Percentiles rank a stretch among this genome's conserved stretches.
Conservation (phyloP, 2,888 invertebrate genomes). For the Andrena hattorfiana region DNA sequence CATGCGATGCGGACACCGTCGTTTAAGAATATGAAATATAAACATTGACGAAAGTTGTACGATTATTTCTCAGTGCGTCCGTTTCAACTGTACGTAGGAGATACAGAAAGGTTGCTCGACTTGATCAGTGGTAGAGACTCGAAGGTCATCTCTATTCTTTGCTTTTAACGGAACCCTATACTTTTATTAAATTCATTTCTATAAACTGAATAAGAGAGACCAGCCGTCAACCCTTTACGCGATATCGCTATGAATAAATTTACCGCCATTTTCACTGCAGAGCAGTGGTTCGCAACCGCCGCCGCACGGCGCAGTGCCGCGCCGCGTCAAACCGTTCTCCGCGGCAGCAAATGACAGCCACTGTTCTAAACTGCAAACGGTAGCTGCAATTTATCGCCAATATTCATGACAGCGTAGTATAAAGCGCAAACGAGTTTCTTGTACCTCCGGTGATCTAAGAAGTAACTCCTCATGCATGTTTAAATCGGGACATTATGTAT, state of each 20-base stretch:
- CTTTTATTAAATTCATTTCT: slow-evolving; percentile 7
- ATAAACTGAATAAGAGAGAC: slow-evolving; percentile 1
- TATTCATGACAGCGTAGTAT: not conserved
- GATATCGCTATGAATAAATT: slow-evolving; percentile 15
- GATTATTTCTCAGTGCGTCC: slow-evolving; percentile 1
- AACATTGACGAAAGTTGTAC: slow-evolving; percentile 12
- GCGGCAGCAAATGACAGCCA: not conserved
- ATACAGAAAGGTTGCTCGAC: not conserved
- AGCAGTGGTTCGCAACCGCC: slow-evolving; percentile 14
- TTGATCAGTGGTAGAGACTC: not conserved
- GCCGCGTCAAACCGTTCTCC: not conserved
- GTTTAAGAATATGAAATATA: slow-evolving; percentile 7
- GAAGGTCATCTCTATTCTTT: not conserved
- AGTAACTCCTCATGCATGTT: not conserved
- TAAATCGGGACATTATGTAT: not conserved
- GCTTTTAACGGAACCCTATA: not conserved
- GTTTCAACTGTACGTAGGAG: not conserved
- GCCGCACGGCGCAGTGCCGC: not conserved
- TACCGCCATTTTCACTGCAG: not conserved
- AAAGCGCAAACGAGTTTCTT: not conserved
- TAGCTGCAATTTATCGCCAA: not conserved
- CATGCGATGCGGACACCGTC: not conserved
- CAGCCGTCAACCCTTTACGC: not conserved
- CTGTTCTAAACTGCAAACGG: not conserved
- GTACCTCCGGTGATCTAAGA: slow-evolving; percentile 2